Percentiles rank a stretch among this genome's conserved stretches.
Evolutionary conservation across 2,888 invertebrate species (phyloP).

Genomic region (Drepanosiphum platanoidis): DNA sequence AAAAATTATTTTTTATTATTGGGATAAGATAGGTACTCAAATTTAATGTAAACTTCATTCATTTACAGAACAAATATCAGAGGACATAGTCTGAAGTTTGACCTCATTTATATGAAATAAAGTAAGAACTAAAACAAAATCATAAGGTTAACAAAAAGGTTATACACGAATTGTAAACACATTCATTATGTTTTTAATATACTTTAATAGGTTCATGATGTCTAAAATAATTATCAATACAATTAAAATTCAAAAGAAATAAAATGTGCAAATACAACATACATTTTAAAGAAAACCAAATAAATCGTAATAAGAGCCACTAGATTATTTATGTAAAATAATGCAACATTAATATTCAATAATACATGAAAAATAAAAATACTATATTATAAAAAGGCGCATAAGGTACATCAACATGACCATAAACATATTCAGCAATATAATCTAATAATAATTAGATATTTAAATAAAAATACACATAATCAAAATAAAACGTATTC

Average conservation of each 20-base stretch:
- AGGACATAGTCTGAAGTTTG: neutral
- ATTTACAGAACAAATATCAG: neutral
- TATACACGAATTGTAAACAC: neutral
- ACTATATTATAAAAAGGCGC: no score
- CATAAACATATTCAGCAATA: no score
- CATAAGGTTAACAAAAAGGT: neutral
- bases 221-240: neutral
- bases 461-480: no score
- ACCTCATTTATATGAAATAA: neutral
- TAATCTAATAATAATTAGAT: no score
- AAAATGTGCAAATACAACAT: neutral
- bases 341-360: neutral
- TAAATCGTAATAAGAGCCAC: no score
- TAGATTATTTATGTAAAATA: no score
- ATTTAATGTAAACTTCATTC: neutral
- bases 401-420: no score
- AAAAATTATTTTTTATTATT: neutral
- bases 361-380: neutral
- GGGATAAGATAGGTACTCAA: neutral
- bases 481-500: no score
- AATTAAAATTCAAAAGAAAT: neutral
- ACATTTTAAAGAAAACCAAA: neutral
- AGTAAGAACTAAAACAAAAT: neutral
- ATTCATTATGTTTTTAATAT: neutral
- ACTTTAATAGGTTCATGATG: neutral